Evolutionary conservation across 1,140 invertebrate species (phyloP), one percentile per base, ranked within the genome.

Genomic region (Saccostrea cuccullata): DNA sequence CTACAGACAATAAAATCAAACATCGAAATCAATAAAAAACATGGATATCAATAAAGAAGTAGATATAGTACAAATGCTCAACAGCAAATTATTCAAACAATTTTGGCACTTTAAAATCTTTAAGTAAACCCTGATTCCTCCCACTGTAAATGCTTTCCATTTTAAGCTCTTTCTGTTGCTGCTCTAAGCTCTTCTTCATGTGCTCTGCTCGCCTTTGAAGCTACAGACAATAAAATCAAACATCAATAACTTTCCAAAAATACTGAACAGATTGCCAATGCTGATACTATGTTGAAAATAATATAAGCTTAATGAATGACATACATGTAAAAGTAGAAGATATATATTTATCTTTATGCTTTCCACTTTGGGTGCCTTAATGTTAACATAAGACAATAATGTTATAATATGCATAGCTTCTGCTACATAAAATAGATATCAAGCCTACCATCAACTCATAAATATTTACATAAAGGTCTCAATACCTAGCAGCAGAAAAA

Each of bases 81-180:
- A 47, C 47, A 47, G 47, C 47, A 47, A 47, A 47, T 47, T 47
- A 47, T 47, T 47, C 47, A 47, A 36, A 47, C 47, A 47, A 9
- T 47, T 47, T 47, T 2, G 47, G 47, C 9, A n/a, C n/a, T n/a
- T n/a, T n/a, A n/a, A n/a, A n/a, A n/a, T n/a, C 40, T 3, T 2
- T 47, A 47, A 3, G 40, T 3, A 47, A 47, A 2, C 2, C 40
- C 91, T 73, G 92, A 90, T 15, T 97, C 97, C 95, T 99, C 98
- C 98, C 98, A 99, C 55, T 96, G 95, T 90, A 92, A 98, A 98
- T 26, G 96, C 96, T 90, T 97, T 96, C 93, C 97, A 96, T 91
- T 98, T 98, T 98, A 90, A 99, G 94, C 94, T 99, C 98, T 84
- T 97, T 97, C 88, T 98, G 96, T 95, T 99, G 98, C 91, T 97